Evolutionary conservation across 2,797 vertebrate species (phyloP).

Genomic region (Corythornis leucogaster): DNA sequence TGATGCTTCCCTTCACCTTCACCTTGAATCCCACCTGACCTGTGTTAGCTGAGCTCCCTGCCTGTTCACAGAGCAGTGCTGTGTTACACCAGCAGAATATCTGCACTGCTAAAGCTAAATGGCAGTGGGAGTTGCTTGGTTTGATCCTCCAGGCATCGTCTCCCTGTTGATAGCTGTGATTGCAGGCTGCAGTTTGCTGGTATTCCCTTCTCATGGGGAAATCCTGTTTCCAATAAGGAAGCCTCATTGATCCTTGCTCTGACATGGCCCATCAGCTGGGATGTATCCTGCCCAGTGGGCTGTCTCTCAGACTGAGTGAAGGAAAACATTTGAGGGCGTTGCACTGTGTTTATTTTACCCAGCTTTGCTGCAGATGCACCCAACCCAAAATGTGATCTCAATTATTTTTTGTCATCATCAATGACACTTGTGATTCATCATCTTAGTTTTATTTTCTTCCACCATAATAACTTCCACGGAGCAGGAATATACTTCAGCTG

Average conservation of each 20-base stretch:
- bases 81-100: background rate
- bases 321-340: background rate
- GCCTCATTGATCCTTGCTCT: background rate
- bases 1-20: background rate
- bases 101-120: background rate
- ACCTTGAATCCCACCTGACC: background rate
- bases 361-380: slow-evolving; percentile 29
- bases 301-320: background rate
- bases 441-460: background rate
- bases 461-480: background rate
- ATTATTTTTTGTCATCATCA: background rate
- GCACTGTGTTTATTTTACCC: background rate
- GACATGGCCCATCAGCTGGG: background rate
- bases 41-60: background rate
- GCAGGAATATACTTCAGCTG: slow-evolving; percentile 15
- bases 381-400: background rate
- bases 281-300: background rate
- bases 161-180: background rate
- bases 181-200: background rate
- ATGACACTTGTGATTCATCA: slow-evolving; percentile 15
- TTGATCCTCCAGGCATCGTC: background rate
- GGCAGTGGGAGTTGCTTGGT: background rate
- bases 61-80: accelerated
- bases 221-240: background rate
- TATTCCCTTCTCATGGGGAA: background rate